Percentiles rank a stretch among this genome's conserved stretches.
Conservation (phyloP, 2,888 invertebrate species). For the Polyploca ridens region DNA sequence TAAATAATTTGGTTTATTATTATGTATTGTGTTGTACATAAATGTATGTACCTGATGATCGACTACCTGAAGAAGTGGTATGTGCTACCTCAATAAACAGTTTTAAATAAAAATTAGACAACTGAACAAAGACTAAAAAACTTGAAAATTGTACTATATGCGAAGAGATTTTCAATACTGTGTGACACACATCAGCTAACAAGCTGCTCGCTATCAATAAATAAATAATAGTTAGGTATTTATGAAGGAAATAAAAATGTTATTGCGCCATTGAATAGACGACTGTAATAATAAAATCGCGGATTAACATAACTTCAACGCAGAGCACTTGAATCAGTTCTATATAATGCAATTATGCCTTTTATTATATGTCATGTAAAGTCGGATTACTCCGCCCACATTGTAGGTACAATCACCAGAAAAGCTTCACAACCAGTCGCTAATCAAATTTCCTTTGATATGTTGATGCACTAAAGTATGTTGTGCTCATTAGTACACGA, state of each 20-base stretch:
- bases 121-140: too few relatives aligned
- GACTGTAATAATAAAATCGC: not conserved
- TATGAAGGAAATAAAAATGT: not conserved
- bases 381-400: conserved; percentile 23
- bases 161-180: too few relatives aligned
- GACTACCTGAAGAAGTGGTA: too few relatives aligned
- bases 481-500: conserved; percentile 35
- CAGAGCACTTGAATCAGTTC: not conserved
- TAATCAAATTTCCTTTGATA: conserved; percentile 24
- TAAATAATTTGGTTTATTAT: not conserved
- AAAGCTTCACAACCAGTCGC: conserved; percentile 21
- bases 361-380: not conserved
- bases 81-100: too few relatives aligned
- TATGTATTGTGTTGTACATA: not conserved
- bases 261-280: not conserved
- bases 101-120: too few relatives aligned
- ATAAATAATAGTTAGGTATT: conserved; percentile 13
- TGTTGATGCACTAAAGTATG: conserved; percentile 18
- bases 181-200: too few relatives aligned
- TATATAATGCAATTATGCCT: not conserved
- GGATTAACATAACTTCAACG: not conserved
- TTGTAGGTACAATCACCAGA: conserved; percentile 5
- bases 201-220: too few relatives aligned
- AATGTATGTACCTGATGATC: not conserved
- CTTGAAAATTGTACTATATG: too few relatives aligned